Evolutionary conservation across 1,140 invertebrate genomes (phyloP), one percentile per base, ranked within the genome.

Genomic region (Limonius californicus): DNA sequence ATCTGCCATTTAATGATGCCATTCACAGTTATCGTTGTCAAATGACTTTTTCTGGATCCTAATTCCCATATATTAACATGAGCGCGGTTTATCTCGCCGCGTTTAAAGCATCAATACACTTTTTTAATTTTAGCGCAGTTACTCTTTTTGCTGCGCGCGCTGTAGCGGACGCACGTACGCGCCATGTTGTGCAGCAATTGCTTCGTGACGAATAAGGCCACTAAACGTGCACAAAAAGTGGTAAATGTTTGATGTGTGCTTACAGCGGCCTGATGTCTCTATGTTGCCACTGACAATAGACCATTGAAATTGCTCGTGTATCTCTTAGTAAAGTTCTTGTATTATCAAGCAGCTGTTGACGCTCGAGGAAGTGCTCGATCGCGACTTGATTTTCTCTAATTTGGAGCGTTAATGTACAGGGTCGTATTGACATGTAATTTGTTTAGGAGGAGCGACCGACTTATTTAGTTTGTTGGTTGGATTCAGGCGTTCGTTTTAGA

Each of bases 1-100:
- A 50, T 50, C 45, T 50, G 45, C 45, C 45, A 21, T 50, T 50
- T 50, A 50, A 50, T 50, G 45, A 50, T 21, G 45, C 45, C 20
- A 50, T 50, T 50, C 45, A 19, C 45, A 50, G 45, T 50, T 50
- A 50, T 50, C 45, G 45, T 50, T 50, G 45, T 50, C 45, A 50
- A 50, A 50, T 50, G 45, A 50, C 45, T 50, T 50, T 50, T 50
- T 50, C 45, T 50, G 45, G 9, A 50, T 50, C 45, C 45, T 50
- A 50, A 50, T 50, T 50, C 45, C 16, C 45, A 50, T 50, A 50
- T 50, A 50, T 50, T 50, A 50, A 50, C 45, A 50, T 21, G 45
- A 21, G 16, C 45, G 20, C 14, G 45, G 45, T 50, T 50, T 50
- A 50, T 50, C 45, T 39, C 35, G 2, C 8, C 45, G 45, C 45